Evolutionary conservation across 2,888 invertebrate species (phyloP), one percentile per base, ranked within the genome.

Genomic region (Auanema freiburgensis): DNA sequence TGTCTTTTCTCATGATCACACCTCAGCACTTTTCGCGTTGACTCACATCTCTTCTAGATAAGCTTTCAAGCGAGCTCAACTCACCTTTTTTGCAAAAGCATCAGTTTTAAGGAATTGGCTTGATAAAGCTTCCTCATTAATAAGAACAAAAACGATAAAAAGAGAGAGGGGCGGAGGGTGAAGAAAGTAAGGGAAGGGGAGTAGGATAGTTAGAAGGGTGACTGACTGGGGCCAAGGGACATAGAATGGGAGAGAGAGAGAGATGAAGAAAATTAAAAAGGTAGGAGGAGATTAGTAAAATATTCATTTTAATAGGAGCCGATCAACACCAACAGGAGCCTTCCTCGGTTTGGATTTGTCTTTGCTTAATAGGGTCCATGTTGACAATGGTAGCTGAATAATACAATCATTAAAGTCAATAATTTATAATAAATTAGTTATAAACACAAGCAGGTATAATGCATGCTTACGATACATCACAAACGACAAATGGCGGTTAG

Each of bases 271-370:
- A 23, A 18, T 50, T 23, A 11, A 18, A 11, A 11, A n/a, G 50
- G 53, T 12, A 50, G 53, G 53, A 33, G 44, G 44, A 57, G 21
- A 49, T 55, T 40, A 49, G 46, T 24, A 21, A 40, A n/a, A 18
- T 18, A 24, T 2, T 53, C n/a, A 21, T 25, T 53, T 46, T 46
- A 46, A 11, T 3, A 33, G 23, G 40, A 59, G 21, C 12, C 10
- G 10, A 16, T 70, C 66, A 83, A 66, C 83, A 83, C 81, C 81
- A 83, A 65, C 83, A 83, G 18, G 78, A 66, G 24, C 83, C 83
- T 16, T 83, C 83, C 8, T 83, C 83, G 16, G 81, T 81, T 46
- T 78, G 75, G 53, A 83, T 79, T 61, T 83, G 80, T 24, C 80
- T 74, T 51, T 77, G 80, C 57, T 78, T 78, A 65, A 82, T 80